Conservation (phyloP, 2,113 vertebrate genomes). For the Nycticryphes semicollaris region DNA sequence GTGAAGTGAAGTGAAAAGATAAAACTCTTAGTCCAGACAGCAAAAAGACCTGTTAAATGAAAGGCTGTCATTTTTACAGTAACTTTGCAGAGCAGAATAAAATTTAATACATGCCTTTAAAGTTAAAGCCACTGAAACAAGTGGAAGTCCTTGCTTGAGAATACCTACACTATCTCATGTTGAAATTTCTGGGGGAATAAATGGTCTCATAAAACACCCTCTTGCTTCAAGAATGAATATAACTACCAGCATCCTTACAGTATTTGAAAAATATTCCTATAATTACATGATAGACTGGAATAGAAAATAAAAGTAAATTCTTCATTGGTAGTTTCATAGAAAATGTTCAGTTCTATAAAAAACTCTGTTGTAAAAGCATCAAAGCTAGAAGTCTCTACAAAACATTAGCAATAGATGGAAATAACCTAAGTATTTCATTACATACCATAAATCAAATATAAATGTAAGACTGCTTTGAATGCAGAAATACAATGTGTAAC, state of each 20-base stretch:
- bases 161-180: background rate
- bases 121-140: slow-evolving; percentile 32
- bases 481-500: background rate
- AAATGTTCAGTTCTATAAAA: slow-evolving; percentile 18
- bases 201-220: background rate
- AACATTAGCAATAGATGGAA: background rate
- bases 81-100: background rate
- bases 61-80: background rate
- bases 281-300: background rate
- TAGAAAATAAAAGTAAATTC: background rate
- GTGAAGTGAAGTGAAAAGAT: background rate
- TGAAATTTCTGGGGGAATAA: slow-evolving; percentile 10
- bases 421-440: background rate
- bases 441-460: background rate
- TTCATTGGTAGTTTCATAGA: slow-evolving; percentile 3
- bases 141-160: background rate
- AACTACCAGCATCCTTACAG: slow-evolving; percentile 6
- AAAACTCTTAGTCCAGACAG: background rate
- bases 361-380: background rate
- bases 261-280: slow-evolving; percentile 33
- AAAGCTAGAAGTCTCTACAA: slow-evolving; percentile 1
- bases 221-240: background rate
- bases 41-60: background rate
- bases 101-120: background rate
- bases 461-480: background rate